phyloP scores from a whole-genome alignment of 1,140 invertebrate species.

The Caerostris darwini region DNA sequence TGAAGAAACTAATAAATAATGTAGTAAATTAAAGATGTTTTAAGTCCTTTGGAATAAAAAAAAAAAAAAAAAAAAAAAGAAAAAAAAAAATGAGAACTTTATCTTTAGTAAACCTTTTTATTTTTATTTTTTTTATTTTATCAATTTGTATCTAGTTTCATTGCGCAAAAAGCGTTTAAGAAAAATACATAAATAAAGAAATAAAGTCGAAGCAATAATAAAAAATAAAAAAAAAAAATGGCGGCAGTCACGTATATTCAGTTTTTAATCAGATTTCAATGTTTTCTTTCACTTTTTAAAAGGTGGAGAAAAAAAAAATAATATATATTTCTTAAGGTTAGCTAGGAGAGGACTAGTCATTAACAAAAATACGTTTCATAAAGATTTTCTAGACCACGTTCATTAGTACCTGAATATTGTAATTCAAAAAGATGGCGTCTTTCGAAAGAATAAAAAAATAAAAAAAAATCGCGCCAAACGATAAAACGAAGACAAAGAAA shows the following conservation, averaged over 20 bases:
- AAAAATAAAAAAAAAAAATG: too few relatives aligned
- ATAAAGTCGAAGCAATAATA: background rate
- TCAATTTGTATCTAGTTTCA: constrained; percentile 63
- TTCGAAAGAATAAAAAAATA: too few relatives aligned
- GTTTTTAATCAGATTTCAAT: constrained; percentile 75
- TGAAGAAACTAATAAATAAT: constrained; percentile 59
- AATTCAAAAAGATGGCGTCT: constrained; percentile 65
- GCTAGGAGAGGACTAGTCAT: constrained; percentile 57
- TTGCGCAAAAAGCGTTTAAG: constrained; percentile 30
- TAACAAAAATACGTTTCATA: constrained; percentile 76
- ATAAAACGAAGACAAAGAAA: constrained; percentile 49
- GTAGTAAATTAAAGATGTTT: constrained; percentile 68
- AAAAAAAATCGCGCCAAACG: constrained; percentile 24
- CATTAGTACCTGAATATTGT: constrained; percentile 66
- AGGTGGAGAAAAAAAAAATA: constrained; percentile 39
- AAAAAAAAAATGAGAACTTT: constrained; percentile 67
- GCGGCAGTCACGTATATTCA: constrained; percentile 48
- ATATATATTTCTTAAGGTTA: constrained; percentile 63
- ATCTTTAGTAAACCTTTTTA: background rate
- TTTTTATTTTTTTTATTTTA: constrained; percentile 43
- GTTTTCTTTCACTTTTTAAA: constrained; percentile 60
- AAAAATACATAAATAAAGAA: constrained; percentile 74
- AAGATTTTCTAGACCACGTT: constrained; percentile 54
- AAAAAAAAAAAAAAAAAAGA: background rate
- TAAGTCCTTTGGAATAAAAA: constrained; percentile 20